Conservation (phyloP, 2,888 invertebrate species). For the Dolichomitus sp. region DNA sequence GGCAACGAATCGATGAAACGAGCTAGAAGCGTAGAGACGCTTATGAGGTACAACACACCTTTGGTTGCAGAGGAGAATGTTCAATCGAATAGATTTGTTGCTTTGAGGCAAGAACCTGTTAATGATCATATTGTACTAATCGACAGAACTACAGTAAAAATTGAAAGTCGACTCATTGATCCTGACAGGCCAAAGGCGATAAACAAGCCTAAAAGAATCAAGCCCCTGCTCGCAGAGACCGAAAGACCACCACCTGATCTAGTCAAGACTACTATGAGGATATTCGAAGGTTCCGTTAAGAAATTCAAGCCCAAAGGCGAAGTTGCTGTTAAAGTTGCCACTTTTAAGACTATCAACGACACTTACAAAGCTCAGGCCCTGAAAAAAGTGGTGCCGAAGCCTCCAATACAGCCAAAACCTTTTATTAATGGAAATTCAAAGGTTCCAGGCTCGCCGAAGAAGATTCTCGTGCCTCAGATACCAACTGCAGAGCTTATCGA, state of each 20-base stretch:
- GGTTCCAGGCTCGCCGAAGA: conserved; percentile 82
- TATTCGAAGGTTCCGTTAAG: conserved; percentile 90
- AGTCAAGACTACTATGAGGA: conserved; percentile 94
- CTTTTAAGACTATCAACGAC: conserved; percentile 89
- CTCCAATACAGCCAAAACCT: conserved; percentile 87
- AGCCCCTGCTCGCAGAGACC: conserved; percentile 90
- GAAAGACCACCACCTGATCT: conserved; percentile 96
- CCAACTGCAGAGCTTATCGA: conserved; percentile 79
- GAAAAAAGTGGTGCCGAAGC: conserved; percentile 86
- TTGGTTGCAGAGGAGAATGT: conserved; percentile 68
- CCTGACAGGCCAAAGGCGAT: conserved; percentile 84
- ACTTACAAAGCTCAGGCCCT: conserved; percentile 86
- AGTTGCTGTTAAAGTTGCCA: conserved; percentile 90
- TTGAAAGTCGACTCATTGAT: conserved; percentile 82
- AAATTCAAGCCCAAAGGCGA: conserved; percentile 86
- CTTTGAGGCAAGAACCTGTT: conserved; percentile 82
- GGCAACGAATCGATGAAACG: conserved; percentile 92
- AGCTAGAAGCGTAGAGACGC: conserved; percentile 94
- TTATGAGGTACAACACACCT: conserved; percentile 89
- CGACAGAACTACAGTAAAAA: conserved; percentile 82
- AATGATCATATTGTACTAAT: conserved; percentile 87
- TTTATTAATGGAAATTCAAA: conserved; percentile 80
- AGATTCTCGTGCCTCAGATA: conserved; percentile 73
- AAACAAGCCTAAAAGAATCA: conserved; percentile 89
- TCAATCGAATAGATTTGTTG: conserved; percentile 44